Evolutionary conservation across 2,888 invertebrate genomes (phyloP).

Genomic region (Pristionchus mayeri): DNA sequence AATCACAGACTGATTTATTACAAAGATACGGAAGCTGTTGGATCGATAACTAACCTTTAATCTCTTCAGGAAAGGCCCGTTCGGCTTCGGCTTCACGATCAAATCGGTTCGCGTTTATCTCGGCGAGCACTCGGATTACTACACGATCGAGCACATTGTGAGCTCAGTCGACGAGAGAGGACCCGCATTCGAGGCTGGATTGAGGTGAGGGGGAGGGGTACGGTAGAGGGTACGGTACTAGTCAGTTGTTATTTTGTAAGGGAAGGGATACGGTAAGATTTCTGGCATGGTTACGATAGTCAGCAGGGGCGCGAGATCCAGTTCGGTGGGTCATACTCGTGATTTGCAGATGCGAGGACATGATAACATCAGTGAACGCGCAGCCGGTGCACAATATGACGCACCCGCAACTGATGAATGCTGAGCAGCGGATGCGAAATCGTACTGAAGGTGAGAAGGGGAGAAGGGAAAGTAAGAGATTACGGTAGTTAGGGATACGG

Average conservation of each 20-base stretch:
- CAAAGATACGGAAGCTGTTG: background rate
- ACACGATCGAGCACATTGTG: conserved; percentile 98
- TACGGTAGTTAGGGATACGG: no score
- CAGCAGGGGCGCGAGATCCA: conserved; percentile 46
- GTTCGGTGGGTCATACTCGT: background rate
- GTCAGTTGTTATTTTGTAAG: background rate
- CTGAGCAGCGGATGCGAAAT: conserved; percentile 75
- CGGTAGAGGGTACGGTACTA: background rate
- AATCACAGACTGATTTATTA: background rate
- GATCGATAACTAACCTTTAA: background rate
- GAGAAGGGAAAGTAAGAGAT: no score
- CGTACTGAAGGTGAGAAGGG: conserved; percentile 73
- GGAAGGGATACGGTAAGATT: background rate
- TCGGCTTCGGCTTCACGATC: conserved; percentile 97
- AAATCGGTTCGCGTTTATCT: conserved; percentile 97
- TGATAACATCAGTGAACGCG: conserved; percentile 90
- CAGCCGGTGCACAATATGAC: conserved; percentile 79
- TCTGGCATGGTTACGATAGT: background rate
- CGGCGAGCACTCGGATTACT: conserved; percentile 93
- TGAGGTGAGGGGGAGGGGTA: conserved; percentile 43
- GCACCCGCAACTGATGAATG: conserved; percentile 76
- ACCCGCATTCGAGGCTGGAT: conserved; percentile 74
- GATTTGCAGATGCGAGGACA: conserved; percentile 82
- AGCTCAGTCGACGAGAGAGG: conserved; percentile 81
- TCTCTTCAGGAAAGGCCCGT: conserved; percentile 82